Base-by-base conservation (phyloP, 2,888 invertebrate genomes). In the Halictus ligatus region DNA sequence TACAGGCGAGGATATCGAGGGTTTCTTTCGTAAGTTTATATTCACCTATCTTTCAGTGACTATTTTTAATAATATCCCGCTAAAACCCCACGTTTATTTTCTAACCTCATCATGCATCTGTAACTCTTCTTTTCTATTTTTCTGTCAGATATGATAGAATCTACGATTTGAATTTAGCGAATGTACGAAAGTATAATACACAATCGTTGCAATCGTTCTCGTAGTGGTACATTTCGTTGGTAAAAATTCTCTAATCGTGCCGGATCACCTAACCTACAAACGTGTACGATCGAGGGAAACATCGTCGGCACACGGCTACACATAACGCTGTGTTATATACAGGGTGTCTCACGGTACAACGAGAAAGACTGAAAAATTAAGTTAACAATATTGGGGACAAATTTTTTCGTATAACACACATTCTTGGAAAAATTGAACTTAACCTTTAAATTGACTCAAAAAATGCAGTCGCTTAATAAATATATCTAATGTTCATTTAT, bases 221-320 rank as follows among this genome's bases (percentile, higher is more conserved):
- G 21, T 2, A 35, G 25, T 25, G 21, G 40, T 13, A 67, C n/a
- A 25, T 54, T 67, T 13, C 4, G 43, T 75, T 54, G 2, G 8
- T 8, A 77, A 54, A 2, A 46, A 69, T 48, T 58, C 69, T 5
- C 10, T 60, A 58, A 40, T 40, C 60, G 29, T n/a, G 75, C 72
- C 54, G 46, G 58, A 12, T 18, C 46, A 80, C 25, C 48, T 85
- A 85, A 85, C 85, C 85, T 80, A 29, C 21, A 64, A 84, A 58
- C 64, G 12, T 18, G 25, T 13, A 48, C 13, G 5, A 40, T 72
- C 50, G 4, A 48, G 69, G 40, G 12, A 69, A 46, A 54, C 10
- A 50, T 48, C 67, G 58, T 75, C 58, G 60, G n/a, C 40, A 43
- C 21, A 71, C n/a, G 40, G 40, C n/a, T n/a, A 43, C 40, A 35